Evolutionary conservation across 2,113 vertebrate species (phyloP), one percentile per base, ranked within the genome.

Genomic region (Paracyprichromis sp.): DNA sequence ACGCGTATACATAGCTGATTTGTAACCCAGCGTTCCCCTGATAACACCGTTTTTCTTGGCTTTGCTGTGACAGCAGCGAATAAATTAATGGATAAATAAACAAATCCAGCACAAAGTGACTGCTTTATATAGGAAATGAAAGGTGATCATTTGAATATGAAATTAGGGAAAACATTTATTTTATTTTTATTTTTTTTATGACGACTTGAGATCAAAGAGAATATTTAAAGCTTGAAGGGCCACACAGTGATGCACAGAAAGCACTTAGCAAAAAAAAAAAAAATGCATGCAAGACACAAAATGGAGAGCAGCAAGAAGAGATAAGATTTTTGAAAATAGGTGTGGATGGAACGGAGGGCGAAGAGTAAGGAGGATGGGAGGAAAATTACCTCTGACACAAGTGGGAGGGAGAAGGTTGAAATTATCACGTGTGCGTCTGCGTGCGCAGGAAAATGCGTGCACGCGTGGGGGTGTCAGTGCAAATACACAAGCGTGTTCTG

Each of bases 331-430:
- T 34, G 26, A 56, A 84, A 92, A 87, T 24, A 83, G 82, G 82
- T 66, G 63, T 76, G 85, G 63, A 87, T 83, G 88, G 84, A 85
- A 92, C 36, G 13, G n/a, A 88, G 78, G 53, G 88, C 83, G 83
- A 82, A 69, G 61, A 80, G 56, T 40, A 73, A 88, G 90, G 91
- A 86, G 80, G 83, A 93, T 94, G 91, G 91, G 79, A 53, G 88
- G 73, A 88, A 93, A 96, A 95, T 92, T 59, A 90, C 91, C 83
- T 91, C 40, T 91, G 94, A 93, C 91, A 91, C 69, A 38, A 88
- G 85, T 8, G 16, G 40, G 89, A 90, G 29, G 29, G 43, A 66
- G 26, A 52, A 91, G 81, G 86, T 66, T 24, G 38, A 92, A 86
- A 87, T 92, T 80, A 93, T 91, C 88, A 90, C 19, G 31, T 4